Conservation (phyloP, 2,113 vertebrate species). For the Cercopithecus mona region DNA sequence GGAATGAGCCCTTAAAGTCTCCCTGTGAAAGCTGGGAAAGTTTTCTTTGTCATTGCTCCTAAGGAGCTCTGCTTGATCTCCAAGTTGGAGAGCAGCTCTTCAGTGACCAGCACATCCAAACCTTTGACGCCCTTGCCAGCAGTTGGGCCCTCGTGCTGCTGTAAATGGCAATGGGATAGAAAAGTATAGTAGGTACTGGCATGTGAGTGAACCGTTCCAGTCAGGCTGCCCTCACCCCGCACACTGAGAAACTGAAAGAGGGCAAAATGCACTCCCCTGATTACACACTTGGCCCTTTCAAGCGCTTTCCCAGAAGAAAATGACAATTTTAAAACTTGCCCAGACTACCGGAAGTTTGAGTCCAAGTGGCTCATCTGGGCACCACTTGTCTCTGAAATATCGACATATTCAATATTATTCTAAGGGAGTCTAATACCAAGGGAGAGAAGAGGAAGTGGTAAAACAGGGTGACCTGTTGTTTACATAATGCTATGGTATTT, state of each 20-base stretch:
- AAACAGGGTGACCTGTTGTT: conserved; percentile 10
- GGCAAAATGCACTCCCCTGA: neutral
- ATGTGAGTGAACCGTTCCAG: neutral
- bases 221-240: neutral
- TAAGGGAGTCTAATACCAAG: neutral
- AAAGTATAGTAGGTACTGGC: neutral
- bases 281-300: neutral
- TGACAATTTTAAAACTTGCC: neutral
- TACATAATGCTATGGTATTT: neutral
- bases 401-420: neutral
- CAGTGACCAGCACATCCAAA: neutral
- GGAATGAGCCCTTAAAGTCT: neutral
- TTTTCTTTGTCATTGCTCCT: neutral
- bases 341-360: neutral
- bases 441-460: neutral
- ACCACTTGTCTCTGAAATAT: neutral
- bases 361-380: neutral
- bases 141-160: neutral
- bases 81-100: neutral
- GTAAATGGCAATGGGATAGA: neutral
- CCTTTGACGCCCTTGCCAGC: neutral
- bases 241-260: conserved; percentile 4
- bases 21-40: neutral
- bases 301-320: conserved; percentile 17
- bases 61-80: neutral